A percentile compares a stretch with the other conserved stretches of the same genome.
phyloP scores from a whole-genome alignment of 1,140 invertebrate species.

The Eufriesea mexicana region DNA sequence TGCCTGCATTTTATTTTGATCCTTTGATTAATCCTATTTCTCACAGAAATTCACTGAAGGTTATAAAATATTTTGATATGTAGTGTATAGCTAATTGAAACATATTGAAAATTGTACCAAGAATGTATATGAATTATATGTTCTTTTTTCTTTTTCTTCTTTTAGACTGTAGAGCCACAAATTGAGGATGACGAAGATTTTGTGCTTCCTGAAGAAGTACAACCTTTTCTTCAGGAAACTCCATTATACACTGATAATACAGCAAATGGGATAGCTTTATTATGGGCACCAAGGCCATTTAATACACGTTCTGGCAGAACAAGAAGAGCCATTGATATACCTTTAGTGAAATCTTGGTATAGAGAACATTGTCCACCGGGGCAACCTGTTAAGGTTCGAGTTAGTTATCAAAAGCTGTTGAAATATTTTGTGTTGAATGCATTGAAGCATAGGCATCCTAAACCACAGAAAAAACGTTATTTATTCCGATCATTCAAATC shows the following conservation, averaged over 20 bases:
- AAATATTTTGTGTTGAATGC: conserved; percentile 99
- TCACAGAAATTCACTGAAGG: conserved; percentile 94
- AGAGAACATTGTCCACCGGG: conserved; percentile 98
- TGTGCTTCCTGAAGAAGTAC: conserved; percentile 93
- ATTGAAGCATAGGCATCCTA: conserved; percentile 97
- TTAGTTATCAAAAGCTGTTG: conserved; percentile 99
- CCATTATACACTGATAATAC: conserved; percentile 99
- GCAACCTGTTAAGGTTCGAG: conserved; percentile 99
- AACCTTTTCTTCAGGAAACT: conserved; percentile 96
- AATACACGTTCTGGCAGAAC: conserved; percentile 95
- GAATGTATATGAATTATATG: conserved; percentile 15
- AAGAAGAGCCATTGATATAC: conserved; percentile 97
- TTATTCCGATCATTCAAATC: conserved; percentile 99
- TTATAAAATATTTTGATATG: conserved; percentile 60
- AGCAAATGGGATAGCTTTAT: conserved; percentile 98
- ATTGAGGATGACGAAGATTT: conserved; percentile 98
- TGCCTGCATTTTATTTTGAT: conserved; percentile 99
- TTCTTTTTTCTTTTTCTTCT: conserved; percentile 30
- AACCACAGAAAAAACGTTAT: conserved; percentile 99
- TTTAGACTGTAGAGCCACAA: conserved; percentile 89
- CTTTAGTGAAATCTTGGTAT: conserved; percentile 98
- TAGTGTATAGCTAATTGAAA: not conserved
- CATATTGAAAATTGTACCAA: not conserved
- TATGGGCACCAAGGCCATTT: conserved; percentile 99
- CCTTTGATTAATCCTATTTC: conserved; percentile 99